Conservation (phyloP, 2,888 invertebrate species). For the Xestia xanthographa region DNA sequence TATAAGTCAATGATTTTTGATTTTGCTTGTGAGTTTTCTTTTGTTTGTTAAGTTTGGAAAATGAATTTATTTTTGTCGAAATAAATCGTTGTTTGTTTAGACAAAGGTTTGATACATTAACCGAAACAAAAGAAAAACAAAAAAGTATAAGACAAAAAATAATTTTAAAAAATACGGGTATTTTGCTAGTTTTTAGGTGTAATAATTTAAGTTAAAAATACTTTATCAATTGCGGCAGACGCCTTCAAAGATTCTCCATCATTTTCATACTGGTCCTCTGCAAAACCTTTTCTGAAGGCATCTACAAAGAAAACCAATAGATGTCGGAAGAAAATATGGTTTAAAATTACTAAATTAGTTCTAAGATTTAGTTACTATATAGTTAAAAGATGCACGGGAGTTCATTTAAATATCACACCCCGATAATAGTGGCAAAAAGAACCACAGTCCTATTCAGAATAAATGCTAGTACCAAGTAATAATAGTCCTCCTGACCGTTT, state of each 20-base stretch:
- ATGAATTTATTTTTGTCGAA: too few relatives aligned
- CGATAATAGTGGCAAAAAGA: not conserved
- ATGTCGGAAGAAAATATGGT: not conserved
- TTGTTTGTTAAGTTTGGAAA: not conserved
- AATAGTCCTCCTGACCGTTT: too few relatives aligned
- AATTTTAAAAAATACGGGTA: not conserved
- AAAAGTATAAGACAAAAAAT: not conserved
- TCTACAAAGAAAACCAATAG: not conserved
- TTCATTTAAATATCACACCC: not conserved
- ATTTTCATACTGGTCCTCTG: not conserved
- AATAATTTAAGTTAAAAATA: not conserved
- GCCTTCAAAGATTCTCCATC: not conserved
- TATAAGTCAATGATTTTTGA: not conserved
- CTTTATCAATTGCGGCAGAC: not conserved
- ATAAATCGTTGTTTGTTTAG: not conserved
- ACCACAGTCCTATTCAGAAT: not conserved
- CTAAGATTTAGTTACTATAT: not conserved
- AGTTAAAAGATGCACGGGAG: not conserved
- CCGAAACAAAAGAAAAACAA: not conserved
- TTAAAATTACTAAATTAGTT: not conserved
- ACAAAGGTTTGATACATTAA: not conserved
- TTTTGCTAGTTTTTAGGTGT: not conserved
- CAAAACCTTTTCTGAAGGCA: not conserved
- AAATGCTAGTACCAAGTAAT: not conserved
- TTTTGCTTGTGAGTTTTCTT: not conserved